A percentile compares a stretch with the other conserved stretches of the same genome.
These are phyloP conservation scores for Gobio gobio DNA, from an alignment of 2,113 vertebrate species.

Conservation along the genomic window DNA sequence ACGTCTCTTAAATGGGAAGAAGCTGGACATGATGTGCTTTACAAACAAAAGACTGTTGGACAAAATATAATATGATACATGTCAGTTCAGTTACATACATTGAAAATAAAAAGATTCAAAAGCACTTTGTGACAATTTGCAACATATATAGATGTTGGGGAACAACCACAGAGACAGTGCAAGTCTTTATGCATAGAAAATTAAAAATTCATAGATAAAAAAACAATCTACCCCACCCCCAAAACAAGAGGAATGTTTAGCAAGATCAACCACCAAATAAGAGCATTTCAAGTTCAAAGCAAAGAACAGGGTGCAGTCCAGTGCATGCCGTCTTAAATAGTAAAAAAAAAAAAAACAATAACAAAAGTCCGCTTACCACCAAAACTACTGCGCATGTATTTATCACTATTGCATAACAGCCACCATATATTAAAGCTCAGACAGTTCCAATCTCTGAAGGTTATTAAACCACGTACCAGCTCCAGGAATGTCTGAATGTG, in stretches of 20 bases:
- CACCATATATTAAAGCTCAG: slow-evolving; percentile 63
- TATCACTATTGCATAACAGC: slow-evolving; percentile 51
- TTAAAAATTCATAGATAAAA: slow-evolving; percentile 21
- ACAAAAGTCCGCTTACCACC: slow-evolving; percentile 25
- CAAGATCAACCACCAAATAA: slow-evolving; percentile 45
- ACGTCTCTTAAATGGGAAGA: slow-evolving; percentile 50
- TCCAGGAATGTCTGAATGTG: slow-evolving; percentile 31
- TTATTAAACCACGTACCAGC: slow-evolving; percentile 48
- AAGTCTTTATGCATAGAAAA: slow-evolving; percentile 59
- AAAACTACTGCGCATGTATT: slow-evolving; percentile 45
- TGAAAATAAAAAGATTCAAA: slow-evolving; percentile 62
- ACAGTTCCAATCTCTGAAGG: slow-evolving; percentile 66
- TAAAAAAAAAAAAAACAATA: slow-evolving; percentile 29
- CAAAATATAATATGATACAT: neutral
- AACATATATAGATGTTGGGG: slow-evolving; percentile 47
- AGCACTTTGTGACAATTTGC: slow-evolving; percentile 68
- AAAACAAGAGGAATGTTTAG: slow-evolving; percentile 26
- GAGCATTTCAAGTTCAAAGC: slow-evolving; percentile 61
- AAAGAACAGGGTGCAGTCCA: slow-evolving; percentile 61
- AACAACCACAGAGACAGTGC: slow-evolving; percentile 57
- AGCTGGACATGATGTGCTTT: slow-evolving; percentile 41
- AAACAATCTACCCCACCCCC: neutral
- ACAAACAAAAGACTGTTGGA: slow-evolving; percentile 17
- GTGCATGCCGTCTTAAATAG: slow-evolving; percentile 60
- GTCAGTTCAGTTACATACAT: slow-evolving; percentile 50